Conservation (phyloP, 2,888 invertebrate species). For the Sthenelais limicola region DNA sequence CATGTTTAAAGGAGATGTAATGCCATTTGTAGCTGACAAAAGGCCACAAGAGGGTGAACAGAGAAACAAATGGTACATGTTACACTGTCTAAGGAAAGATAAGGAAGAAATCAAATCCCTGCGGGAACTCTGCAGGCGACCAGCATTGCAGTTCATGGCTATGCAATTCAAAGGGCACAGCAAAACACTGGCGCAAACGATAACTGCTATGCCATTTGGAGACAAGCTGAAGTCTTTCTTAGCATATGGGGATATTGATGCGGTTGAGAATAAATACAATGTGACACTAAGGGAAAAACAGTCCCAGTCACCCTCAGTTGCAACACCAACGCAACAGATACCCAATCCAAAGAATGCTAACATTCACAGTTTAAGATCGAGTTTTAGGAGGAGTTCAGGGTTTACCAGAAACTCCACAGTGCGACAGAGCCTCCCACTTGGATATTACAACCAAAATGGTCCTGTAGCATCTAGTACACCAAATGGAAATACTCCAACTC, state of each 20-base stretch:
- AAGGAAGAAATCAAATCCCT: slow-evolving; percentile 48
- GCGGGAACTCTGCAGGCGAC: slow-evolving; percentile 52
- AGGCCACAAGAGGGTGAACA: neutral
- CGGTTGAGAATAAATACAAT: slow-evolving; percentile 33
- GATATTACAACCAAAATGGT: neutral
- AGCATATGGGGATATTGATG: slow-evolving; percentile 43
- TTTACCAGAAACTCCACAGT: slow-evolving; percentile 16
- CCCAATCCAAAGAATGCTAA: neutral
- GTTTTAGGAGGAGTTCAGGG: neutral
- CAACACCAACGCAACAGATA: neutral
- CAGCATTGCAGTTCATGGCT: slow-evolving; percentile 30
- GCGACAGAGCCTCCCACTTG: slow-evolving; percentile 17
- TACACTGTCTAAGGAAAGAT: slow-evolving; percentile 46
- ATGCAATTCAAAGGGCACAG: neutral
- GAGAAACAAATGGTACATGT: slow-evolving; percentile 37
- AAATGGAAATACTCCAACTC: too few species aligned
- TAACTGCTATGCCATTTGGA: slow-evolving; percentile 32
- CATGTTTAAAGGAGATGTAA: slow-evolving; percentile 2
- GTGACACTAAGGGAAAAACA: slow-evolving; percentile 35
- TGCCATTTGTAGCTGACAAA: slow-evolving; percentile 8
- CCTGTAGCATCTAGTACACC: too few species aligned
- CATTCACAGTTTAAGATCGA: neutral
- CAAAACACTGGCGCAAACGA: slow-evolving; percentile 1
- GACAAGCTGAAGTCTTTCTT: slow-evolving; percentile 44
- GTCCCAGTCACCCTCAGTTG: neutral